A percentile compares a stretch with the other conserved stretches of the same genome.
Evolutionary conservation across 2,888 invertebrate genomes (phyloP).

Genomic region (Drosophila affinis): DNA sequence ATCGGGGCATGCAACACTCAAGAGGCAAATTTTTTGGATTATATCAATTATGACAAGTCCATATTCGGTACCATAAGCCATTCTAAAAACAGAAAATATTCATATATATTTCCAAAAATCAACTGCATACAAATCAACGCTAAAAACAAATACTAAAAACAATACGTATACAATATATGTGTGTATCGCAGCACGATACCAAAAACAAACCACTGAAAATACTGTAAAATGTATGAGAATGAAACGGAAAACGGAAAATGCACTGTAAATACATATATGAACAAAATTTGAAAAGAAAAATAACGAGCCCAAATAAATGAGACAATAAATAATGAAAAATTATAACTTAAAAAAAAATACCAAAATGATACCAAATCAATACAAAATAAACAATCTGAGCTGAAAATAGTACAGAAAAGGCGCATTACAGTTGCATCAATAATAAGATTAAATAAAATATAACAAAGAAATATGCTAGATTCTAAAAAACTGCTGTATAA

Average conservation of each 20-base stretch:
- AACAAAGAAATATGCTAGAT: neutral
- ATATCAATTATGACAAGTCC: slow-evolving; percentile 98
- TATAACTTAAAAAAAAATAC: too few relatives aligned
- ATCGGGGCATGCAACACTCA: slow-evolving; percentile 95
- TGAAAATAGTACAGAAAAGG: neutral
- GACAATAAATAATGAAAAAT: too few relatives aligned
- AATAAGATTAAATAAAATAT: neutral
- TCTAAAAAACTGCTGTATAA: neutral
- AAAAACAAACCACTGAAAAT: neutral
- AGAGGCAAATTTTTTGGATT: slow-evolving; percentile 93
- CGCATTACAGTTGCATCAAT: neutral
- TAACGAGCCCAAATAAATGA: too few relatives aligned
- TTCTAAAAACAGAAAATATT: slow-evolving; percentile 86
- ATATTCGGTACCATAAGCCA: slow-evolving; percentile 98
- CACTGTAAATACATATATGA: neutral
- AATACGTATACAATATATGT: neutral
- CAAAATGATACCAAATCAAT: too few relatives aligned
- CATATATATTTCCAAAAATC: slow-evolving; percentile 46
- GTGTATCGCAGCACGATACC: neutral
- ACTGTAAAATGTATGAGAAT: neutral
- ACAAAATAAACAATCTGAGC: neutral
- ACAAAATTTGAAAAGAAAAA: too few relatives aligned
- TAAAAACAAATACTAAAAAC: slow-evolving; percentile 62
- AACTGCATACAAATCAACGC: slow-evolving; percentile 45
- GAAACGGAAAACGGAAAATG: neutral